Conservation (phyloP, 2,888 invertebrate genomes). For the Andrena praecox region DNA sequence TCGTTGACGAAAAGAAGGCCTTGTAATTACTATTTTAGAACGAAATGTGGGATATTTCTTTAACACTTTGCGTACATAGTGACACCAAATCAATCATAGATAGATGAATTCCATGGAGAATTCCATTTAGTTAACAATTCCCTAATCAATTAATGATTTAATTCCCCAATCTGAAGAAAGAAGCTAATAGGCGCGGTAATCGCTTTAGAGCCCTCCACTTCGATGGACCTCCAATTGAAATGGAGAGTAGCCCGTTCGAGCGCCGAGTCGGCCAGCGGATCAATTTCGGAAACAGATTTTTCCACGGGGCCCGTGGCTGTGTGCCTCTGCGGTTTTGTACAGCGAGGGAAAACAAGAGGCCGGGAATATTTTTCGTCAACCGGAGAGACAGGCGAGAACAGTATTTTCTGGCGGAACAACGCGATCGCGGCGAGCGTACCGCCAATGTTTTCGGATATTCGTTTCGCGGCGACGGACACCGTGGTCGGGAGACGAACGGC, state of each 20-base stretch:
- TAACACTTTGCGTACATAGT: too few relatives aligned
- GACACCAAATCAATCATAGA: too few relatives aligned
- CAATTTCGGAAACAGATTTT: conserved; percentile 50
- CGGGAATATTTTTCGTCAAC: conserved; percentile 51
- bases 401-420: conserved; percentile 61
- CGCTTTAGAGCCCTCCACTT: too few relatives aligned
- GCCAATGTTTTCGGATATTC: conserved; percentile 64
- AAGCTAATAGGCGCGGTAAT: too few relatives aligned
- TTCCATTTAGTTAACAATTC: too few relatives aligned
- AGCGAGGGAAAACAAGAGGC: conserved; percentile 34
- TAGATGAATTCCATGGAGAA: too few relatives aligned
- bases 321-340: conserved; percentile 25
- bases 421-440: conserved; percentile 15
- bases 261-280: conserved; percentile 17
- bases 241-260: background rate
- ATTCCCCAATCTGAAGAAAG: too few relatives aligned
- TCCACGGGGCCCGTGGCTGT: conserved; percentile 14
- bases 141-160: too few relatives aligned
- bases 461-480: conserved; percentile 38
- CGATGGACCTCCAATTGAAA: background rate
- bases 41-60: too few relatives aligned
- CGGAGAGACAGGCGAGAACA: conserved; percentile 19
- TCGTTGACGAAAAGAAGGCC: conserved; percentile 30
- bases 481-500: background rate
- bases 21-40: too few relatives aligned